phyloP scores from a whole-genome alignment of 2,797 vertebrate genomes.

The Anas bahamensis region DNA sequence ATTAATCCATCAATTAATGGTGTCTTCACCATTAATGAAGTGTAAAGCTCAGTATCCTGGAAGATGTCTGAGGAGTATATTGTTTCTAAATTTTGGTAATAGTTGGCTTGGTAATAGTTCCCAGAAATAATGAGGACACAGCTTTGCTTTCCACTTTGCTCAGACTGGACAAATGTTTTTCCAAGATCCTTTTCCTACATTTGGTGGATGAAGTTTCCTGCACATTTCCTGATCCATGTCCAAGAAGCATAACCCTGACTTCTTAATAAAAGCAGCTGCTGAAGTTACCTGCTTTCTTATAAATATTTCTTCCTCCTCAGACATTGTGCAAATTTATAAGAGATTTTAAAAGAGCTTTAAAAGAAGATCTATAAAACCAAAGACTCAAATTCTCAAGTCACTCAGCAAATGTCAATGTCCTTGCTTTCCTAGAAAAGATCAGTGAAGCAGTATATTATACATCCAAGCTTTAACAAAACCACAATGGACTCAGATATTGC shows the following conservation, averaged over 20 bases:
- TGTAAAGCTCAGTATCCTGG: neutral
- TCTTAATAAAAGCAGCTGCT: neutral
- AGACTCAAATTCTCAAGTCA: neutral
- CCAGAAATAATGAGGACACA: neutral
- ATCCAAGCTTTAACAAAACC: conserved; percentile 65
- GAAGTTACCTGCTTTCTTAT: neutral
- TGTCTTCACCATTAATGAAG: neutral
- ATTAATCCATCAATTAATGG: neutral
- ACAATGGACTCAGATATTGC: conserved; percentile 60
- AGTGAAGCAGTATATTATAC: conserved; percentile 50
- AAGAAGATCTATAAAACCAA: neutral
- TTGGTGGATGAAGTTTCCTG: neutral
- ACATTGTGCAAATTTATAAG: neutral
- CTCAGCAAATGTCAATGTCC: neutral
- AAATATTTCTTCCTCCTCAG: neutral
- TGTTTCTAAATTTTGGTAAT: neutral
- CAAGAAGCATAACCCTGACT: neutral
- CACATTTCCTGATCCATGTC: neutral
- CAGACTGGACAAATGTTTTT: neutral
- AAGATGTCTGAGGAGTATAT: neutral
- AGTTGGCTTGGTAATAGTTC: no score
- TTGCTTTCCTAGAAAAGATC: conserved; percentile 52
- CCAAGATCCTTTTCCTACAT: neutral
- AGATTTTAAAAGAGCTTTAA: no score
- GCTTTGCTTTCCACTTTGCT: neutral